Conservation (phyloP, 1,140 invertebrate genomes). For the Tetragnatha versicolor region DNA sequence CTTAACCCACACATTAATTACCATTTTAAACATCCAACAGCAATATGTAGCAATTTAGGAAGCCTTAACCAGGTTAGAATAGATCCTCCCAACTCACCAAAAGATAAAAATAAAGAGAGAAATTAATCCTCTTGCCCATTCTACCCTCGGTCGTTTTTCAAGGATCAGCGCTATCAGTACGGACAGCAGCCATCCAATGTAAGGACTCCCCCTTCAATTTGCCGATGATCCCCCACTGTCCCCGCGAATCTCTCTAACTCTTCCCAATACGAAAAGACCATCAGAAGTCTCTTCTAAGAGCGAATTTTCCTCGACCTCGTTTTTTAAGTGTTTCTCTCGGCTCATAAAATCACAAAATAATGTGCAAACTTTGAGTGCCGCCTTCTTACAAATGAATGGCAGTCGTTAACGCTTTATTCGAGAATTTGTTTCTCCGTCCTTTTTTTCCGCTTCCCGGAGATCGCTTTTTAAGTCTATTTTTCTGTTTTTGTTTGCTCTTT, state of each 20-base stretch:
- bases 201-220: neutral
- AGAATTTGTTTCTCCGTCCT: neutral
- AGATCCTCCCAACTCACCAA: too few species aligned
- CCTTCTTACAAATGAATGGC: neutral
- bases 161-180: neutral
- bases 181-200: neutral
- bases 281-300: neutral
- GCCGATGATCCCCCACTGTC: neutral
- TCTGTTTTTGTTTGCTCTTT: too few species aligned
- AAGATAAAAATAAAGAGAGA: too few species aligned
- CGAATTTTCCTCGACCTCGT: neutral
- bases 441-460: too few species aligned
- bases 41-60: too few species aligned
- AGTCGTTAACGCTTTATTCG: conserved; percentile 15
- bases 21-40: too few species aligned
- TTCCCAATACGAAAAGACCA: neutral
- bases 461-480: too few species aligned
- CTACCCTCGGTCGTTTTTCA: too few species aligned
- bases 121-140: too few species aligned
- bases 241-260: neutral
- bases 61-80: too few species aligned
- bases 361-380: neutral
- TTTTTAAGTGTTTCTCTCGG: conserved; percentile 2
- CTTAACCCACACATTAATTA: too few species aligned
- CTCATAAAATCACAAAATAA: conserved; percentile 24